Percentiles rank a stretch among this genome's conserved stretches.
These are phyloP conservation scores for Agrotis puta DNA, from an alignment of 2,888 invertebrate species.

Conservation along the genomic window DNA sequence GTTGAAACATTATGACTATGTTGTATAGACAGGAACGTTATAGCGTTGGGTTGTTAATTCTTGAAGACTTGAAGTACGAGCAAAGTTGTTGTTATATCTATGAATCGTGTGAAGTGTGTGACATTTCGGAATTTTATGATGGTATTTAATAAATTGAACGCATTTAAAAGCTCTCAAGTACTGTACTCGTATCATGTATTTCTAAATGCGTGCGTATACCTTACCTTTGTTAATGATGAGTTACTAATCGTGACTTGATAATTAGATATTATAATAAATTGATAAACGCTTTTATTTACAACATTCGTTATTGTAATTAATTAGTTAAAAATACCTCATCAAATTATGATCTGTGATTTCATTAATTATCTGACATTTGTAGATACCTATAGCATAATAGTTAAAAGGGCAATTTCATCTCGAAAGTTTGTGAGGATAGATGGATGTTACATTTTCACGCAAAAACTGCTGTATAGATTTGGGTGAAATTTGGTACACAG, in stretches of 20 bases:
- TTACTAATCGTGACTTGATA: slow-evolving; percentile 12
- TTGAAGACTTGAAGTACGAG: neutral
- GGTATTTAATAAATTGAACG: neutral
- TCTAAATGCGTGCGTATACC: no score
- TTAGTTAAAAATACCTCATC: slow-evolving; percentile 5
- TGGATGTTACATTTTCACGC: no score
- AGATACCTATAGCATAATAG: neutral
- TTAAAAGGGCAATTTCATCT: neutral
- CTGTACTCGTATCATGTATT: no score
- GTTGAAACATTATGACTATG: slow-evolving; percentile 40
- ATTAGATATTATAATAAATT: slow-evolving; percentile 12
- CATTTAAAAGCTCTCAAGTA: neutral
- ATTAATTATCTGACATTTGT: slow-evolving; percentile 3
- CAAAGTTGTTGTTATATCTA: neutral
- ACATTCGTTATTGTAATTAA: slow-evolving; percentile 10
- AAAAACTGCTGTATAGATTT: no score
- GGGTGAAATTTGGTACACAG: no score
- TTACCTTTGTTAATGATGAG: neutral
- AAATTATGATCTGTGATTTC: neutral
- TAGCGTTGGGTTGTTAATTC: neutral
- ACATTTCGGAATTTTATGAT: neutral
- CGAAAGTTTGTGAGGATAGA: no score
- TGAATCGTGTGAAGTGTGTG: no score
- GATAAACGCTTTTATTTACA: slow-evolving; percentile 23
- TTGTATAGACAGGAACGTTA: neutral